Base-by-base conservation (phyloP, 2,888 invertebrate species). In the Endotricha flammealis region DNA sequence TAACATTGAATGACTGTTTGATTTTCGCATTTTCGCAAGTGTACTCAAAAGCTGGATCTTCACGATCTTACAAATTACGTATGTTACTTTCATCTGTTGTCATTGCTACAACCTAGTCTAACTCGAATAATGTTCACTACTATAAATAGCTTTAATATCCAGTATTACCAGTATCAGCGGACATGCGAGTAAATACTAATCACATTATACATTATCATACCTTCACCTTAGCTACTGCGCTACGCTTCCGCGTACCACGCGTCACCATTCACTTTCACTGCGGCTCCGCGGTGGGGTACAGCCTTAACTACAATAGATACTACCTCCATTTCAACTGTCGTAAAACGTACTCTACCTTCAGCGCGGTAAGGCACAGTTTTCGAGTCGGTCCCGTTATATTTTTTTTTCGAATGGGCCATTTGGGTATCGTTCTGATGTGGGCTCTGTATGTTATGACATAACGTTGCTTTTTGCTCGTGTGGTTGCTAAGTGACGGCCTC, bases 211-310 rank as follows among this genome's bases (percentile, higher is more conserved):
- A 70, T 66, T 64, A 64, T 66, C 59, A 70, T 70, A 63, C 66
- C 70, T 71, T 67, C 70, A 69, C 70, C 66, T 64, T 57, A 61
- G 71, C 74, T 69, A 68, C 75, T 55, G 69, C 62, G 58, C 50
- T 68, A 68, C 68, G 71, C 72, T 81, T 81, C 82, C 79, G 76
- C 64, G 61, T 78, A 57, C 56, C 53, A 45, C 57, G 55, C 72
- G 74, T 71, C 74, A 69, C 66, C 71, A 45, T 68, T 78, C 77
- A 80, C 82, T 82, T 83, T 83, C 82, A 80, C 82, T 81, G 52
- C 49, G 44, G 24, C 44, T 40, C 48, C 49, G 39, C 53, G 64
- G 56, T 60, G 64, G 56, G 64, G 57, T 56, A 65, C 53, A 43
- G 52, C 46, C 58, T 53, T 49, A 57, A 61, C 57, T 56, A 62